Evolutionary conservation across 2,888 invertebrate species (phyloP).

Genomic region (Theristus sp.): DNA sequence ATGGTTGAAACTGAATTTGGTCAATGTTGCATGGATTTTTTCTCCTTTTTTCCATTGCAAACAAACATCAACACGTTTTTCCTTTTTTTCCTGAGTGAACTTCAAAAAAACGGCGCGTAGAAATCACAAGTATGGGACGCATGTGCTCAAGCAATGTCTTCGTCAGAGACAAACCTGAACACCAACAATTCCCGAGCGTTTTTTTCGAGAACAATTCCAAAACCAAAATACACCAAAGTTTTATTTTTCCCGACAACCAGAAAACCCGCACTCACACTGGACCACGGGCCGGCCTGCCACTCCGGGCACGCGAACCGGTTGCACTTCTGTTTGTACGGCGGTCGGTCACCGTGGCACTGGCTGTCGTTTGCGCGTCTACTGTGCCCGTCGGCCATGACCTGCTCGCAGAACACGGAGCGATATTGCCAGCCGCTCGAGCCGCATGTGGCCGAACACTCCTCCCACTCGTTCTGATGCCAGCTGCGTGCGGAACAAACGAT

Average conservation of each 20-base stretch:
- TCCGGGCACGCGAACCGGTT: constrained; percentile 57
- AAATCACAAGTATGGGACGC: too few relatives aligned
- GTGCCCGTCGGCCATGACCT: constrained; percentile 49
- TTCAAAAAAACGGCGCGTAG: too few relatives aligned
- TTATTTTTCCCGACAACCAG: too few relatives aligned
- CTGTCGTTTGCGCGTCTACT: constrained; percentile 52
- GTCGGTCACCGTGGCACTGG: constrained; percentile 44
- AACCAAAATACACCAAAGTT: too few relatives aligned
- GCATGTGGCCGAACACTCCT: constrained; percentile 59
- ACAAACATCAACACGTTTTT: too few relatives aligned
- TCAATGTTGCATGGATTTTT: background rate
- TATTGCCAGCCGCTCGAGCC: constrained; percentile 45
- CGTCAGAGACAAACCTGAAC: too few relatives aligned
- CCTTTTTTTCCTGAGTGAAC: too few relatives aligned
- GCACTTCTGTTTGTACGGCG: constrained; percentile 40
- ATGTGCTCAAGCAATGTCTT: too few relatives aligned
- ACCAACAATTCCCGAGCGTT: too few relatives aligned
- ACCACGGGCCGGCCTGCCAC: constrained; percentile 77
- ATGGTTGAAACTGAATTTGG: too few relatives aligned
- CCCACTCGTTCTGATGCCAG: constrained; percentile 61
- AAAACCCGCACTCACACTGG: constrained; percentile 53
- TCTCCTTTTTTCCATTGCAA: background rate
- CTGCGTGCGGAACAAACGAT: too few relatives aligned
- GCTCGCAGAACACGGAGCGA: constrained; percentile 50
- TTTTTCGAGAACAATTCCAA: too few relatives aligned